Evolutionary conservation across 2,888 invertebrate species (phyloP).

Genomic region (Metopia argyrocephala): DNA sequence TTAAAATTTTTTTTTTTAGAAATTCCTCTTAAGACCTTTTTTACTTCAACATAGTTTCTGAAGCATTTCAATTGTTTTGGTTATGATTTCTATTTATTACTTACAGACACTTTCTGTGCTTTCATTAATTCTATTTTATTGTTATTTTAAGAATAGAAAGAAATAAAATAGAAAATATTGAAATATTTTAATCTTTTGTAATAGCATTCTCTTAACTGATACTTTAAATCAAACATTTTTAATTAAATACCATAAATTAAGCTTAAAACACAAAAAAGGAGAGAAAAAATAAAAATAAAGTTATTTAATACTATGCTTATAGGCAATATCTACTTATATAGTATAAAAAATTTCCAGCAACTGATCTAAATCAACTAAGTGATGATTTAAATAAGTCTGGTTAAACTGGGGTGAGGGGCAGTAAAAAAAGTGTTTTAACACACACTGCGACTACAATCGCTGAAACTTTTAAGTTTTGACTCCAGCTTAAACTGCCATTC

Average conservation of each 20-base stretch:
- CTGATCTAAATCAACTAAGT: too few relatives aligned
- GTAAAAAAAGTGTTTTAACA: too few relatives aligned
- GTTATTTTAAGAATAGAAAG: conserved; percentile 2
- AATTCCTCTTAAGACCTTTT: neutral
- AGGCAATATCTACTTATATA: too few relatives aligned
- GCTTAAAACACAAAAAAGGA: too few relatives aligned
- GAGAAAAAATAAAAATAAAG: conserved; percentile 1
- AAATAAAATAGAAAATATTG: conserved; percentile 16
- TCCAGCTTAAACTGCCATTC: too few relatives aligned
- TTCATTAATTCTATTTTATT: conserved; percentile 13
- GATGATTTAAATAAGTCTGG: too few relatives aligned
- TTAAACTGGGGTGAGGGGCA: too few relatives aligned
- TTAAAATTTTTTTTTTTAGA: too few relatives aligned
- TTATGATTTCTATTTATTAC: conserved; percentile 3
- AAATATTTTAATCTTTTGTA: conserved; percentile 18
- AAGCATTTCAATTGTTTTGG: conserved; percentile 1
- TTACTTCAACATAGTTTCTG: neutral
- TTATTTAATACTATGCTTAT: neutral
- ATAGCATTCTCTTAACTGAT: neutral
- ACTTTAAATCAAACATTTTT: conserved; percentile 21
- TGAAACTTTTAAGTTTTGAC: too few relatives aligned
- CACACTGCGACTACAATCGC: too few relatives aligned
- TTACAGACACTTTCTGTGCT: neutral
- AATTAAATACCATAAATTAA: conserved; percentile 21
- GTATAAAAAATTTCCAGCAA: too few relatives aligned